Evolutionary conservation across 2,113 vertebrate species (phyloP), one percentile per base, ranked within the genome.

Genomic region (Tachysurus vachellii): DNA sequence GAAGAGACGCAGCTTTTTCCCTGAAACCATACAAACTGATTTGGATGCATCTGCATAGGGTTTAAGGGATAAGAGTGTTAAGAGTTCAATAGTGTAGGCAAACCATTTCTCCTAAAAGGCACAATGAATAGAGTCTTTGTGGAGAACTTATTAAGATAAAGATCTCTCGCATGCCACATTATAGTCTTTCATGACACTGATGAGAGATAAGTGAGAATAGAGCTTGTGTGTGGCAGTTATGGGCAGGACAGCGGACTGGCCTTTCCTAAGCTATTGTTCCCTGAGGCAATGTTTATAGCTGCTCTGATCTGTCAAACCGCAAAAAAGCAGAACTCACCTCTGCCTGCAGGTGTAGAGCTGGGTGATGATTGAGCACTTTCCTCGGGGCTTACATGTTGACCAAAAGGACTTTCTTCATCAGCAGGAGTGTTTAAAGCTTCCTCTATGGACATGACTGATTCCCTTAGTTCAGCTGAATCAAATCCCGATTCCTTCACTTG

Each of bases 261-360:
- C 93, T 66, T 91, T 91, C 89, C 92, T 86, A 57, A 87, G 81
- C 84, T 89, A 76, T 90, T 93, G 90, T 93, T 90, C 91, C 92
- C 90, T 50, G 56, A 88, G 88, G 89, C 88, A 77, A 88, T 77
- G 87, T 88, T 56, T 81, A 36, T 36, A 64, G 13, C 10, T 88
- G 82, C 85, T 87, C 89, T 90, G 93, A 94, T 94, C 89, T 90
- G 82, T 54, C 90, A 89, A 91, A 90, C 90, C 90, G 36, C 83
- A 93, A 95, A 83, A 36, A 95, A 95, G 93, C 87, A 94, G 94
- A 95, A 95, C 94, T 95, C 91, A 94, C 94, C 94, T 80, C 92
- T 94, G 90, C 91, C 91, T 56, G 84, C 88, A 87, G 89, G 82
- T 87, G 84, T 87, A 85, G 61, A 64, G 28, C 81, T 64, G 81